phyloP scores from a whole-genome alignment of 2,888 invertebrate genomes.

The Cosmorhoe ocellata region DNA sequence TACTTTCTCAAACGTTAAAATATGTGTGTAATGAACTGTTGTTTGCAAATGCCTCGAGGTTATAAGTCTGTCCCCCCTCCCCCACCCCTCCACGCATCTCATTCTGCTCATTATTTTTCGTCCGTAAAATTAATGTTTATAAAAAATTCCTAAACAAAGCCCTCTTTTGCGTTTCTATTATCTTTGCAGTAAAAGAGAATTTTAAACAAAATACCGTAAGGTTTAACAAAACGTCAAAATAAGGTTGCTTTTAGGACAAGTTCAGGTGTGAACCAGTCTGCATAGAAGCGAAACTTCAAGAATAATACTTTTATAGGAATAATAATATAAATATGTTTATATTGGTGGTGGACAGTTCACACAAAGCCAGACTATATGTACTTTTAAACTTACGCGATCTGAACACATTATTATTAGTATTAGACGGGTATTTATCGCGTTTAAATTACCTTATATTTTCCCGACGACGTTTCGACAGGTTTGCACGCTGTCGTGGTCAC shows the following conservation, averaged over 20 bases:
- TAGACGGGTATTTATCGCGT: too few species aligned
- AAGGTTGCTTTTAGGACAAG: slow-evolving; percentile 14
- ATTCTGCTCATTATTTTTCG: slow-evolving; percentile 27
- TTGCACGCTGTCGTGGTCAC: too few species aligned
- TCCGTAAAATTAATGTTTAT: slow-evolving; percentile 28
- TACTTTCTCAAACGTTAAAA: too few species aligned
- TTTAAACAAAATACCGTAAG: slow-evolving; percentile 16
- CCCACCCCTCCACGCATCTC: too few species aligned
- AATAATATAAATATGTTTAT: too few species aligned
- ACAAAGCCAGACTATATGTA: too few species aligned
- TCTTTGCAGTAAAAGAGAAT: slow-evolving; percentile 22
- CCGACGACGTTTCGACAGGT: too few species aligned
- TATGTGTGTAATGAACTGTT: slow-evolving; percentile 2
- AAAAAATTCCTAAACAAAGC: slow-evolving; percentile 22
- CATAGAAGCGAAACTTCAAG: slow-evolving; percentile 1
- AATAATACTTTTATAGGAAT: background rate
- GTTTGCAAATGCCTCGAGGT: slow-evolving; percentile 3
- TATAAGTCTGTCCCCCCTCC: slow-evolving; percentile 17
- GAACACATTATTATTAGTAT: too few species aligned
- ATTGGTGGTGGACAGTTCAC: too few species aligned
- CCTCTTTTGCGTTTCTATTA: slow-evolving; percentile 18
- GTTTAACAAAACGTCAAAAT: slow-evolving; percentile 21
- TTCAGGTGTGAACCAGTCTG: background rate
- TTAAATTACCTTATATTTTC: too few species aligned
- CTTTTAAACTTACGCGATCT: too few species aligned